Evolutionary conservation across 2,797 vertebrate genomes (phyloP), one percentile per base, ranked within the genome.

Genomic region (Vultur gryphus): DNA sequence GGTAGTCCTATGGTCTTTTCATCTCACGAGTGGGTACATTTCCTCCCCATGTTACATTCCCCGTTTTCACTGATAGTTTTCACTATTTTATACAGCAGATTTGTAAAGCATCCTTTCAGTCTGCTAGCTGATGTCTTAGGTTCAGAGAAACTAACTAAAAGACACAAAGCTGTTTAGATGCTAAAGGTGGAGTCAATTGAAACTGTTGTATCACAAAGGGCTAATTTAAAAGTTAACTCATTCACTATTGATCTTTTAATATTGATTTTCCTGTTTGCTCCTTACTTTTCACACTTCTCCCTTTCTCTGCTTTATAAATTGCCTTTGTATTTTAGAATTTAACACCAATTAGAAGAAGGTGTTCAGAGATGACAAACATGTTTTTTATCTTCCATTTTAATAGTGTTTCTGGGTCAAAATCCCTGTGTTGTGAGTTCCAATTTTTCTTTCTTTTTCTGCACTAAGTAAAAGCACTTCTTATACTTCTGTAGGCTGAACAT

Each of bases 181-280:
- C 79, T 94, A 86, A 85, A 92, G 72, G 80, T 92, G 52, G 86
- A 95, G 70, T 86, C 84, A 67, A 12, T 21, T 84, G 85, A 94
- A 89, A 95, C 87, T 81, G 90, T 77, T 92, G 37, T 65, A 48
- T 87, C 94, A 81, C 81, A 96, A 85, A 96, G 62, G 90, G 67
- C 71, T 64, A 94, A 96, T 66, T 92, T 78, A 89, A 95, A 97
- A 95, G 96, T 96, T 93, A 88, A 75, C 87, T 92, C 43, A 44
- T 88, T 89, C 62, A 37, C 66, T 75, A 81, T 93, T 49, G 83
- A 87, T 92, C 93, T 87, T 82, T 83, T 24, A 16, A 44, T 88
- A 81, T 71, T 72, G 91, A 94, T 84, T 91, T 94, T 94, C 28
- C 67, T 62, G 77, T 92, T 93, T 71, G 51, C 71, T 77, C 54